A percentile compares a stretch with the other conserved stretches of the same genome.
These are phyloP conservation scores for Pyrgilauda ruficollis DNA, from an alignment of 2,113 vertebrate species.

Conservation along the genomic window DNA sequence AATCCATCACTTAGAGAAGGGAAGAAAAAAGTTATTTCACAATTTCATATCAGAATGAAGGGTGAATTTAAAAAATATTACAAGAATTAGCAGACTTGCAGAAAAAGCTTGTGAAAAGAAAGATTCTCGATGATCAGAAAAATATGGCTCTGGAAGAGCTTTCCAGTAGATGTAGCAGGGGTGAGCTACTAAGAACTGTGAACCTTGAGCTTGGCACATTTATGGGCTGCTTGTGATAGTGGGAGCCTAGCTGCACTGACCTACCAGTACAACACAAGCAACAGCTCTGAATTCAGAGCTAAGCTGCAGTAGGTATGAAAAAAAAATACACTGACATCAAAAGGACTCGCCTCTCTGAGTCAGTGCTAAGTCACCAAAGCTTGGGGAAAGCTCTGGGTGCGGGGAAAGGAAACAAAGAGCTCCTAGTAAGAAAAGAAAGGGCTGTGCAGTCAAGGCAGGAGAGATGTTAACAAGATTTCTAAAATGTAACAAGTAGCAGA, in stretches of 20 bases:
- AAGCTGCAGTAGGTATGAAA: not conserved
- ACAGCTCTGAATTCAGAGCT: slow-evolving; percentile 1
- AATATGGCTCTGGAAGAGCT: not conserved
- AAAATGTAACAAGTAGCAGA: not conserved
- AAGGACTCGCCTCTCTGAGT: not conserved
- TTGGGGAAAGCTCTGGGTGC: not conserved
- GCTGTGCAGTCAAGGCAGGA: not conserved
- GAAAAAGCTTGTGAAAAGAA: not conserved
- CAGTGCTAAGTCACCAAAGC: not conserved
- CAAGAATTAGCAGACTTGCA: not conserved
- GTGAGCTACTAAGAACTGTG: not conserved
- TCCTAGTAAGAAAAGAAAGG: not conserved
- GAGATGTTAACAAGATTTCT: not conserved
- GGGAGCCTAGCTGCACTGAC: not conserved
- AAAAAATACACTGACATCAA: not conserved
- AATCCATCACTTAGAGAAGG: not conserved
- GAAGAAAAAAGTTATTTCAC: not conserved
- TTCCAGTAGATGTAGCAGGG: not conserved
- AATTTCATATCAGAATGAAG: not conserved
- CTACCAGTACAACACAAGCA: not conserved
- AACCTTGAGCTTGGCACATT: not conserved
- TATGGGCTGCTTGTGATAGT: not conserved
- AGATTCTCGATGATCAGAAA: not conserved
- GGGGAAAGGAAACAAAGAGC: not conserved
- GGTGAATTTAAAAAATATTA: not conserved